Conservation (phyloP, 2,888 invertebrate species). For the Gasteruption jaculator region DNA sequence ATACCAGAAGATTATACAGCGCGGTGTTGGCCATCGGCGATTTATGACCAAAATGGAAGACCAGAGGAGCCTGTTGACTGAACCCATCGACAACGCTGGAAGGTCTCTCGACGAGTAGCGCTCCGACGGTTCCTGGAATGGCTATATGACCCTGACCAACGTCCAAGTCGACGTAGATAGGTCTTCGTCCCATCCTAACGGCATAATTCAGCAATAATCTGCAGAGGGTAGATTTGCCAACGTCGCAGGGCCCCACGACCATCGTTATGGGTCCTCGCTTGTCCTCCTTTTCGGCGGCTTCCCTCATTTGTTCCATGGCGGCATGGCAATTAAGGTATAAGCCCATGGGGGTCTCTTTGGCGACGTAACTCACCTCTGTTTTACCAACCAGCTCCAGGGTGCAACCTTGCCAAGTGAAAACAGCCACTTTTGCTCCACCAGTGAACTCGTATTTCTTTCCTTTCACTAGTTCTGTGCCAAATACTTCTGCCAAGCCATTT, state of each 20-base stretch:
- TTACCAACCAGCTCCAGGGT: conserved; percentile 79
- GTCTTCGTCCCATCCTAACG: conserved; percentile 81
- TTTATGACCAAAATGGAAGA: conserved; percentile 91
- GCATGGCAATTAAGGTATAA: conserved; percentile 95
- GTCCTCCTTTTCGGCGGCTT: conserved; percentile 71
- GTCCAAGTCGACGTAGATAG: conserved; percentile 92
- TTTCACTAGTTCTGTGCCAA: conserved; percentile 92
- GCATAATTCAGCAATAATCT: conserved; percentile 91
- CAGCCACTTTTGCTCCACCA: conserved; percentile 88
- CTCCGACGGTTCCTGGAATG: conserved; percentile 88
- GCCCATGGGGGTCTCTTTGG: conserved; percentile 95
- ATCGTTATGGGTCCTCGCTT: conserved; percentile 79
- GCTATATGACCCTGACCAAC: conserved; percentile 92
- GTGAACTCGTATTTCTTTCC: conserved; percentile 87
- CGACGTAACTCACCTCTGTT: conserved; percentile 90
- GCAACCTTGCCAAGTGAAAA: conserved; percentile 96
- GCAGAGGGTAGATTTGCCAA: conserved; percentile 92
- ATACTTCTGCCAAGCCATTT: conserved; percentile 90
- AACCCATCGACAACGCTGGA: conserved; percentile 95
- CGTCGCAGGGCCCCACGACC: conserved; percentile 92
- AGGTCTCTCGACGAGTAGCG: conserved; percentile 85
- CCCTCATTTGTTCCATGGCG: conserved; percentile 85
- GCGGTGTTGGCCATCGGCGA: conserved; percentile 71
- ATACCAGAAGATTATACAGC: conserved; percentile 78
- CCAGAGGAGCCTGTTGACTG: conserved; percentile 86